Evolutionary conservation across 2,113 vertebrate genomes (phyloP).

Genomic region (Actenoides hombroni): DNA sequence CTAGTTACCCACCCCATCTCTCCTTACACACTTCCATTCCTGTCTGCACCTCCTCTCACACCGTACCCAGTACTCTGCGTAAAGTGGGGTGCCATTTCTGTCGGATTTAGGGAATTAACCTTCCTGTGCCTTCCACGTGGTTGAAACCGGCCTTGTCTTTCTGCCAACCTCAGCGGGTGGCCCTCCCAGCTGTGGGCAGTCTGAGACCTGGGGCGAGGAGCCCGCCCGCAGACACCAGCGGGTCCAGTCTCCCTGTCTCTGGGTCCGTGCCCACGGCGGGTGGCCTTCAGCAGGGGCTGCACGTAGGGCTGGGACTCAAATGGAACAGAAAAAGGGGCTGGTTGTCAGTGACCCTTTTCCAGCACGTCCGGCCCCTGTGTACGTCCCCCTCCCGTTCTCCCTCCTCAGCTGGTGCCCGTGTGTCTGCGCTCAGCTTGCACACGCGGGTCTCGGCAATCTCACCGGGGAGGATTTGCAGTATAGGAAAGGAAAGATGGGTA

Average conservation of each 20-base stretch:
- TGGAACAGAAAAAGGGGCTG: not conserved
- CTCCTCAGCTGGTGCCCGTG: not conserved
- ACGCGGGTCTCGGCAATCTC: not conserved
- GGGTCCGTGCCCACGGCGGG: not conserved
- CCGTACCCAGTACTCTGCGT: not conserved
- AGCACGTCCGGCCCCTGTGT: not conserved
- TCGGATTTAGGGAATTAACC: not conserved
- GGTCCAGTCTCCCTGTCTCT: not conserved
- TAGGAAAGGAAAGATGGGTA: not conserved
- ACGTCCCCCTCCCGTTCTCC: rapidly evolving
- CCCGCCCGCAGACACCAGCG: rapidly evolving
- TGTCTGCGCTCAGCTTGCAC: not conserved
- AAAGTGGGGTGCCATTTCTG: not conserved
- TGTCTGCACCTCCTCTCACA: not conserved
- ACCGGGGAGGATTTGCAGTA: not conserved
- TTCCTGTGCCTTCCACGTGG: not conserved
- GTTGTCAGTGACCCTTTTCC: not conserved
- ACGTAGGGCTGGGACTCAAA: not conserved
- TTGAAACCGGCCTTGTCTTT: not conserved
- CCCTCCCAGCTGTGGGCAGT: not conserved
- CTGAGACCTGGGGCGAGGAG: not conserved
- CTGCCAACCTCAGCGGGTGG: not conserved
- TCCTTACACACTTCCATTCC: not conserved
- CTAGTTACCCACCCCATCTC: not conserved
- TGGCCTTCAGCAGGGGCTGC: not conserved